Percentiles rank a stretch among this genome's conserved stretches.
Conservation (phyloP, 1,140 invertebrate species). For the Drosophila sp. region DNA sequence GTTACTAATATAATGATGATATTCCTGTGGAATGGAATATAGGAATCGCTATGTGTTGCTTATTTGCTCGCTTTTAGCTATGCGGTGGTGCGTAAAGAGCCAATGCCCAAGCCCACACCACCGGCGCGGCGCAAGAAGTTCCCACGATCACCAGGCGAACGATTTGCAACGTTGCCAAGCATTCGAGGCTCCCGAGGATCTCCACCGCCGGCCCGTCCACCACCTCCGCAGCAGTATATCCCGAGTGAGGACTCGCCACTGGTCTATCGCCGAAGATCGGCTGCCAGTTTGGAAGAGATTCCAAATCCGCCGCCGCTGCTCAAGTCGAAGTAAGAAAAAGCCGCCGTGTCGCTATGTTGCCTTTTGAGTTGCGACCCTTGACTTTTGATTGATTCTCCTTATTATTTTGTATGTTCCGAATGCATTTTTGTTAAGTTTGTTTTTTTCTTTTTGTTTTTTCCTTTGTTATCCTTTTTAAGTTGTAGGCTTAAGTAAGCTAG, state of each 20-base stretch:
- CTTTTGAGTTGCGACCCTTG: slow-evolving; percentile 49
- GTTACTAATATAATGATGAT: slow-evolving; percentile 28
- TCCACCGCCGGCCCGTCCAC: slow-evolving; percentile 73
- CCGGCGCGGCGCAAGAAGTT: slow-evolving; percentile 84
- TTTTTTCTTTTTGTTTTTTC: slow-evolving; percentile 23
- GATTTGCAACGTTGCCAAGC: slow-evolving; percentile 84
- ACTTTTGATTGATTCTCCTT: slow-evolving; percentile 42
- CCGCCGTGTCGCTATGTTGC: slow-evolving; percentile 38
- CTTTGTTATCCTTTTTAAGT: slow-evolving; percentile 51
- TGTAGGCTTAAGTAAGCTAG: slow-evolving; percentile 55
- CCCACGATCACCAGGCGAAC: slow-evolving; percentile 82
- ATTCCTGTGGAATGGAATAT: background rate
- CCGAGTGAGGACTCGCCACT: slow-evolving; percentile 72
- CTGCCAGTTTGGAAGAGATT: slow-evolving; percentile 65
- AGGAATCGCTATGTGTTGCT: slow-evolving; percentile 58
- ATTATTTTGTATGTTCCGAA: slow-evolving; percentile 56
- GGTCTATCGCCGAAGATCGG: slow-evolving; percentile 56
- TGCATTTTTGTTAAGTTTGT: slow-evolving; percentile 71
- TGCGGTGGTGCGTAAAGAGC: slow-evolving; percentile 83
- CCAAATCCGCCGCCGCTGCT: slow-evolving; percentile 47
- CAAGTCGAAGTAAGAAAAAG: slow-evolving; percentile 70
- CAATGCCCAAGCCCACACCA: slow-evolving; percentile 85
- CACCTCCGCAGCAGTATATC: slow-evolving; percentile 67
- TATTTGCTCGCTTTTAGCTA: slow-evolving; percentile 66
- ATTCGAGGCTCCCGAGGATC: slow-evolving; percentile 83